phyloP scores from a whole-genome alignment of 2,888 invertebrate species.

The Saturnia pavonia region DNA sequence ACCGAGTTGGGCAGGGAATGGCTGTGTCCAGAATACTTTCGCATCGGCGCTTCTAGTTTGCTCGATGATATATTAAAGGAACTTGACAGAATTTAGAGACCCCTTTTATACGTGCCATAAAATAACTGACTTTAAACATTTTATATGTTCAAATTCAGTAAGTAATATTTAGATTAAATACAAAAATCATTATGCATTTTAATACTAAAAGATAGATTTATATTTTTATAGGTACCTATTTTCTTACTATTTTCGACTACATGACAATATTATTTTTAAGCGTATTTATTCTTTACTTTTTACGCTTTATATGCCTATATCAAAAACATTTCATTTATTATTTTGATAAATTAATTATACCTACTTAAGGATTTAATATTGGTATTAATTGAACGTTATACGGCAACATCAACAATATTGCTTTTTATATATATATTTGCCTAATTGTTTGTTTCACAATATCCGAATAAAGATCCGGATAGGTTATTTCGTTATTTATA shows the following conservation, averaged over 20 bases:
- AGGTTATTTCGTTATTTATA: no score
- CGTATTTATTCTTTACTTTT: neutral
- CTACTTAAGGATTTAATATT: neutral
- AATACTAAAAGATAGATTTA: neutral
- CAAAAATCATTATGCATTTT: neutral
- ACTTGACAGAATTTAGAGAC: slow-evolving; percentile 53
- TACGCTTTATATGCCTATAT: neutral
- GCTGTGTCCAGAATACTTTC: slow-evolving; percentile 90
- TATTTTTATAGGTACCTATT: neutral
- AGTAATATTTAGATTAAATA: neutral
- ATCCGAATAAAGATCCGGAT: no score
- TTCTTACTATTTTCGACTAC: neutral
- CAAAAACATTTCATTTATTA: neutral
- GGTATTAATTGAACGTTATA: no score
- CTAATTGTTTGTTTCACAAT: no score
- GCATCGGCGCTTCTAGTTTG: slow-evolving; percentile 97
- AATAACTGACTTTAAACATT: neutral
- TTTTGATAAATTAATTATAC: neutral
- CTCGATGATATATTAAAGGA: slow-evolving; percentile 88
- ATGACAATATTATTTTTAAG: neutral
- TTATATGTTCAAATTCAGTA: neutral
- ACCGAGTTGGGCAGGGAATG: slow-evolving; percentile 93
- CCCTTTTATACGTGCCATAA: neutral
- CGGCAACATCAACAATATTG: no score
- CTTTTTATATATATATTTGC: no score